These are phyloP conservation scores for Gortyna flavago DNA, from an alignment of 2,888 invertebrate species.

Conservation along the genomic window DNA sequence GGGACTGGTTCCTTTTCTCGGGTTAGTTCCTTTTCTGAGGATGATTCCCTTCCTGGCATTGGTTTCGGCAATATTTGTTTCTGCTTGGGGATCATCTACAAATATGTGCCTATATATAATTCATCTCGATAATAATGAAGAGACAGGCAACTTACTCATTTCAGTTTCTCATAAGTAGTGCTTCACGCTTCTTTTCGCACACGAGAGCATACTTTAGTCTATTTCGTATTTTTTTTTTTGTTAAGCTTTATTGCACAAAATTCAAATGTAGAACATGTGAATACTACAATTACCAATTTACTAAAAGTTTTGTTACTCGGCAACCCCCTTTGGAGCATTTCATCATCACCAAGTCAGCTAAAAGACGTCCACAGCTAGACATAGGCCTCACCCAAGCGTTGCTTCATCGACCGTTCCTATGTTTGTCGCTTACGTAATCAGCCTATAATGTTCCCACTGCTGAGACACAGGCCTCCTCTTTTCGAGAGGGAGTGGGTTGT, in stretches of 20 bases:
- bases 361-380: neutral
- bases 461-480: no score
- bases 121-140: neutral
- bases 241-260: neutral
- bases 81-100: constrained; percentile 13
- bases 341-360: no score
- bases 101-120: constrained; percentile 8
- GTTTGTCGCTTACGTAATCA: neutral
- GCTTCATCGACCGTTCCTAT: neutral
- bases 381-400: neutral
- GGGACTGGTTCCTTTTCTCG: neutral
- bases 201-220: neutral
- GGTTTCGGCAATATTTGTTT: neutral
- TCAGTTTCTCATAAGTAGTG: neutral
- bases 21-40: no score
- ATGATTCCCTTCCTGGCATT: neutral
- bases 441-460: no score
- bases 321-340: neutral
- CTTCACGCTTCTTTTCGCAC: neutral
- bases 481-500: no score
- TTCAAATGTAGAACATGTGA: neutral
- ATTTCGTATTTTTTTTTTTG: neutral
- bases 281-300: neutral
- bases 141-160: neutral
- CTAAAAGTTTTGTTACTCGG: neutral